Base-by-base conservation (phyloP, 2,797 vertebrate species). In the Gambusia yucatana region DNA sequence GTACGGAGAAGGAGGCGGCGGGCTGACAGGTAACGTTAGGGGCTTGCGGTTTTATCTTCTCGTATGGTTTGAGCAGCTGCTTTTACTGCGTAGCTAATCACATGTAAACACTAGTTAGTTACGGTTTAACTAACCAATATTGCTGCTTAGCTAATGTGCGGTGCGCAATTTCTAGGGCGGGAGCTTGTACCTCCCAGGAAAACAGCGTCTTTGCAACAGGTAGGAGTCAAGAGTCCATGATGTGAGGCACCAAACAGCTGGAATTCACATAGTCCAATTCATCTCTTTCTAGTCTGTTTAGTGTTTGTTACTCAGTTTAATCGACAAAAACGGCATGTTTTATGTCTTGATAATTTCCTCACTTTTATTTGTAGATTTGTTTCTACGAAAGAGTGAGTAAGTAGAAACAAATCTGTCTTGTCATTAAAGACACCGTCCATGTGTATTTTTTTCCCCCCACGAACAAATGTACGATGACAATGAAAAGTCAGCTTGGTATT, bases 1-100 rank as follows among this genome's bases (percentile, higher is more conserved):
- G 50, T 97, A 97, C 80, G 96, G 96, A 72, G 97, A 98, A 90
- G 97, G 97, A 92, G 97, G 96, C 78, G 97, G 97, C 83, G 97
- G 98, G 6, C 90, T 98, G 94, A 97, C 98, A 96, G 98, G 98
- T 98, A 95, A 89, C 50, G 74, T 80, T 57, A 44, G 73, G 73
- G 78, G 61, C 20, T 50, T 11, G 73, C 76, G 63, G 16, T 75
- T 81, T 8, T 76, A 70, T 25, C 75, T 6, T 3, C 48, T 9
- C 4, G 3, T 28, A 1, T 39, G 52, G 75, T 57, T 20, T 1
- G 44, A 30, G 47, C 75, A 55, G 47, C 61, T 6, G 70, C 65
- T 28, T 46, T n/a, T 22, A 55, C 52, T 0, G 30, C 59, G 10
- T 33, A 59, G 7, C 3, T 22, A 36, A 69, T 8, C 55, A 43